Conservation (phyloP, 2,113 vertebrate species). For the Rhinolophus sinicus region DNA sequence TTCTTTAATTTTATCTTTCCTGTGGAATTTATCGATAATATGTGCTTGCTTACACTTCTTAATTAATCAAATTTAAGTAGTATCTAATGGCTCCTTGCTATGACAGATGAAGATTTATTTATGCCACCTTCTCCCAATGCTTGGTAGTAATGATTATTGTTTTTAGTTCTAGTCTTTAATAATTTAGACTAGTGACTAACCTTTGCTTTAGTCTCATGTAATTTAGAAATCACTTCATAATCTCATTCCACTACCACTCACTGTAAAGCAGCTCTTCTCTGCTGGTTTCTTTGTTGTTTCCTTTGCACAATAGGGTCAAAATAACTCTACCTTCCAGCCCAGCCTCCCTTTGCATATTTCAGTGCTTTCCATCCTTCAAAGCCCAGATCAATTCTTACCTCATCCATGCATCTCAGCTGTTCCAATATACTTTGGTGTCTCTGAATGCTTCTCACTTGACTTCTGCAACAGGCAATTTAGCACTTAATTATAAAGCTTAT, state of each 20-base stretch:
- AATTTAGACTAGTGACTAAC: neutral
- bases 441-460: constrained; percentile 41
- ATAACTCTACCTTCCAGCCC: too few species aligned
- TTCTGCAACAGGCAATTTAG: constrained; percentile 63
- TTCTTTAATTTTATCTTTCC: neutral
- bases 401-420: constrained; percentile 20
- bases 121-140: neutral
- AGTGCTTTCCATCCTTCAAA: constrained; percentile 34
- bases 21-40: neutral
- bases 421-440: constrained; percentile 17
- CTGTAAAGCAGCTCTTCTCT: neutral
- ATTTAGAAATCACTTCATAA: neutral
- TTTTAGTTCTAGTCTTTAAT: neutral
- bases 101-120: neutral
- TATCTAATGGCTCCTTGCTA: neutral
- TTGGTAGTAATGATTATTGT: neutral
- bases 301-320: neutral
- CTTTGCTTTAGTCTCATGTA: neutral
- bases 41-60: neutral
- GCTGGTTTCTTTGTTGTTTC: neutral
- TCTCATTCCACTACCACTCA: neutral
- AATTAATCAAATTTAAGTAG: neutral
- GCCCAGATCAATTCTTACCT: constrained; percentile 43
- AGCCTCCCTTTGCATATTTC: neutral
- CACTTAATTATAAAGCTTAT: constrained; percentile 66